A percentile compares a stretch with the other conserved stretches of the same genome.
Conservation (phyloP, 2,888 invertebrate genomes). For the Microctonus brassicae region DNA sequence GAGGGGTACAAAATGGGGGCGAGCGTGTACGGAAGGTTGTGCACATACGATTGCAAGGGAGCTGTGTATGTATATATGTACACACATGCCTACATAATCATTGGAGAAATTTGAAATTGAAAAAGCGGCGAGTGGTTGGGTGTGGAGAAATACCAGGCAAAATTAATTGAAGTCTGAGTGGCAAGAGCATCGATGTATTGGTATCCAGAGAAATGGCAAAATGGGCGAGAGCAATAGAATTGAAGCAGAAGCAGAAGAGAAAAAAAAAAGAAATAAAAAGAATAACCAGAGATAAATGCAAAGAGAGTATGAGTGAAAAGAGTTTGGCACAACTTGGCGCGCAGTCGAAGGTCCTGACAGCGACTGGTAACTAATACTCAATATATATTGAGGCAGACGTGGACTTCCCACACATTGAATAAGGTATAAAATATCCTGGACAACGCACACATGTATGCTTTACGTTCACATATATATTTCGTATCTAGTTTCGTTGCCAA, state of each 20-base stretch:
- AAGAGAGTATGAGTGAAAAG: conserved; percentile 44
- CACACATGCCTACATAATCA: no score
- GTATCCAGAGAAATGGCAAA: neutral
- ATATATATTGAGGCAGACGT: conserved; percentile 45
- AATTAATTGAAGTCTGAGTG: conserved; percentile 63
- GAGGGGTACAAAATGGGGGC: no score
- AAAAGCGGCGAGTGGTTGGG: no score
- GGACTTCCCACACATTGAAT: conserved; percentile 33
- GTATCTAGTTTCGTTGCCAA: conserved; percentile 35
- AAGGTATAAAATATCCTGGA: conserved; percentile 36
- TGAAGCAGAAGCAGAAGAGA: conserved; percentile 41
- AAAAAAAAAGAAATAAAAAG: conserved; percentile 36
- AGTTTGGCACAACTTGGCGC: conserved; percentile 48
- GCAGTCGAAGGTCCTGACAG: conserved; percentile 7
- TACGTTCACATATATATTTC: conserved; percentile 1
- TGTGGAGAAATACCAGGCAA: conserved; percentile 44
- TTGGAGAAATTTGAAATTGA: no score
- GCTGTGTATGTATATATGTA: no score
- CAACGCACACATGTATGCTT: neutral
- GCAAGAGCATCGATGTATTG: conserved; percentile 39
- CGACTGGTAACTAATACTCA: conserved; percentile 48
- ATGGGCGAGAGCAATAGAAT: conserved; percentile 33
- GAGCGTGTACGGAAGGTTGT: neutral
- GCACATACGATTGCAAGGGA: neutral
- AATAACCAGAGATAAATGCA: conserved; percentile 4